A percentile compares a stretch with the other conserved stretches of the same genome.
Conservation (phyloP, 2,797 vertebrate genomes). For the Bufotes viridis region DNA sequence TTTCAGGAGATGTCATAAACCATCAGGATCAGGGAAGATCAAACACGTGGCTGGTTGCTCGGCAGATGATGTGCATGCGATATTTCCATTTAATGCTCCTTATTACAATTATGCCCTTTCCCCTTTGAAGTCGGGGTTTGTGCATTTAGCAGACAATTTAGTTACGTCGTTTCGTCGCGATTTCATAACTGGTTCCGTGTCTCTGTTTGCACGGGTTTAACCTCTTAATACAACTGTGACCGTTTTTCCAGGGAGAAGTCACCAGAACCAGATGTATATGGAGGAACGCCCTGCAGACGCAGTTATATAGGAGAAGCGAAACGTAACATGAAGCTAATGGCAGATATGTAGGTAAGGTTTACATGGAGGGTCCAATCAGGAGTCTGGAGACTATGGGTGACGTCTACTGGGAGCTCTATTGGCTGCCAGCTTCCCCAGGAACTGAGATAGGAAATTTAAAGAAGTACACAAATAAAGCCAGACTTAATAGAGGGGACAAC, state of each 20-base stretch:
- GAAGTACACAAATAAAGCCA: too few relatives aligned
- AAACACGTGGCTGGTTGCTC: slow-evolving; percentile 20
- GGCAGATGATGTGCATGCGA: slow-evolving; percentile 1
- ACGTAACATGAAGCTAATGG: not conserved
- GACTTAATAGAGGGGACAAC: too few relatives aligned
- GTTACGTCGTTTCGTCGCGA: not conserved
- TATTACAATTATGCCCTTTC: slow-evolving; percentile 15
- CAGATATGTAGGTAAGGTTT: too few relatives aligned
- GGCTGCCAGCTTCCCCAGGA: too few relatives aligned
- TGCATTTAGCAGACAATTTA: slow-evolving; percentile 8
- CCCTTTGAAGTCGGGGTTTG: slow-evolving; percentile 25
- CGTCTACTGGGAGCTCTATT: too few relatives aligned
- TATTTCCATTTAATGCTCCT: slow-evolving; percentile 7
- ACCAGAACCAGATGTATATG: slow-evolving; percentile 9
- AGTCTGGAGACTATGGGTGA: too few relatives aligned
- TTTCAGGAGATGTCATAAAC: slow-evolving; percentile 19
- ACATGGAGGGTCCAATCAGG: too few relatives aligned
- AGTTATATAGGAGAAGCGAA: not conserved
- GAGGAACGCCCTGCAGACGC: not conserved
- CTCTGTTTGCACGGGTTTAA: not conserved
- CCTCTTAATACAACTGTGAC: not conserved
- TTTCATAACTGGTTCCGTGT: slow-evolving; percentile 21
- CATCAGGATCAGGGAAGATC: slow-evolving; percentile 31
- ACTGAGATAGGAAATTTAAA: too few relatives aligned
- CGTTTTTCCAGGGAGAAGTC: not conserved